Percentiles rank a stretch among this genome's conserved stretches.
These are phyloP conservation scores for Pionites leucogaster DNA, from an alignment of 2,113 vertebrate genomes.

Conservation along the genomic window DNA sequence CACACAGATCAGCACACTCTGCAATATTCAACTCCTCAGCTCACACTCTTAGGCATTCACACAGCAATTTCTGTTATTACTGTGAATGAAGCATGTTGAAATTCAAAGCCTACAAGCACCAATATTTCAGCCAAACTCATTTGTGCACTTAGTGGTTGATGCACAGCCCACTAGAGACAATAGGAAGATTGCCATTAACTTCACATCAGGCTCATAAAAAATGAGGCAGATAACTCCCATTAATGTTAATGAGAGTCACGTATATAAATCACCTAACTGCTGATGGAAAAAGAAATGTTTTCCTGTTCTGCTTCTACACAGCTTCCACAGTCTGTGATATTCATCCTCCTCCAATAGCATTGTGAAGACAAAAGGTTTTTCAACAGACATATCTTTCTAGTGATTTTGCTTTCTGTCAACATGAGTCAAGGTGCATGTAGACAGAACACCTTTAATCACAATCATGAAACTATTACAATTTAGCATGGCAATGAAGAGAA, in stretches of 20 bases:
- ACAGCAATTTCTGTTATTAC: not conserved
- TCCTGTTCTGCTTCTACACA: not conserved
- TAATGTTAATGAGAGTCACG: slow-evolving; percentile 63
- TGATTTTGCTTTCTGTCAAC: not conserved
- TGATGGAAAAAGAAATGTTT: not conserved
- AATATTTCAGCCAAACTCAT: slow-evolving; percentile 55
- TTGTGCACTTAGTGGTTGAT: slow-evolving; percentile 58
- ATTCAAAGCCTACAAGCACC: slow-evolving; percentile 42
- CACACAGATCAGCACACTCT: not conserved
- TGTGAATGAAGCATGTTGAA: slow-evolving; percentile 38
- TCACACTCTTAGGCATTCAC: not conserved
- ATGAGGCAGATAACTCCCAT: slow-evolving; percentile 57
- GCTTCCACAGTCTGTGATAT: not conserved
- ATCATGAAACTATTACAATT: not conserved
- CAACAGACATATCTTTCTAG: not conserved
- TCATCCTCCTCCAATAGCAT: not conserved
- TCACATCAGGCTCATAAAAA: slow-evolving; percentile 60
- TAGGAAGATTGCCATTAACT: slow-evolving; percentile 53
- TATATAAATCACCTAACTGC: slow-evolving; percentile 36
- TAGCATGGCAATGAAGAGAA: not conserved
- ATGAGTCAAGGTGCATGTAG: not conserved
- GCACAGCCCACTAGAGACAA: slow-evolving; percentile 60
- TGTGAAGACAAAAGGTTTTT: not conserved
- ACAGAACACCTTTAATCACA: not conserved
- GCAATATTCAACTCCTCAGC: not conserved